These are phyloP conservation scores for Rhopilema esculentum DNA, from an alignment of 30 jellyfish, hydroid and myxozoan genomes.

Conservation along the genomic window DNA sequence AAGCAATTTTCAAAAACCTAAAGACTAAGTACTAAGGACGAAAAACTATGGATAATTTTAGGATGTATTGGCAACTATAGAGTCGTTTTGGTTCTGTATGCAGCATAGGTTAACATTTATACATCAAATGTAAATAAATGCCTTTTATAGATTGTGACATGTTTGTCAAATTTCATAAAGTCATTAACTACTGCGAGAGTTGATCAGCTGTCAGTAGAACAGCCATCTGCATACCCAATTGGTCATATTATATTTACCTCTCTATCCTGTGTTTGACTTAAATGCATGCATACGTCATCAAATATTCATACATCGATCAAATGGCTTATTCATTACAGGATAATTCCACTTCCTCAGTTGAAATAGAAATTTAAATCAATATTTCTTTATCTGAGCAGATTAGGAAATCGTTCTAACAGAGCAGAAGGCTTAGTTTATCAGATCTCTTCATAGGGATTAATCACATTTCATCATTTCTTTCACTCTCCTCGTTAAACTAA, in stretches of 20 bases:
- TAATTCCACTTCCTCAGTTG: conserved; percentile 37
- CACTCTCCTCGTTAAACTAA: not conserved
- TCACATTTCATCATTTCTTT: not conserved
- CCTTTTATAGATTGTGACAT: no score
- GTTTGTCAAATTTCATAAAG: not conserved
- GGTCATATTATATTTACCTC: conserved; percentile 5
- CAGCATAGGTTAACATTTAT: no score
- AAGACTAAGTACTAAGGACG: no score
- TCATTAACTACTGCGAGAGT: not conserved
- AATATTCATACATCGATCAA: conserved; percentile 42
- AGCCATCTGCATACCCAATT: not conserved
- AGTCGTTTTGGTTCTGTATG: no score
- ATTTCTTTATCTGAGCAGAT: conserved; percentile 35
- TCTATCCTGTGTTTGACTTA: conserved; percentile 33
- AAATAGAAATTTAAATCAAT: conserved; percentile 22
- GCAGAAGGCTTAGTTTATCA: conserved; percentile 3
- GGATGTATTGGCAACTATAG: no score
- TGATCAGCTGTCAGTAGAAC: not conserved
- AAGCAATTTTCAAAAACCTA: no score
- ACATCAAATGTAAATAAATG: no score
- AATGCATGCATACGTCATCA: not conserved
- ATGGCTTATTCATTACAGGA: conserved; percentile 26
- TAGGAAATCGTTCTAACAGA: conserved; percentile 38
- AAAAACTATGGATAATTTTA: no score
- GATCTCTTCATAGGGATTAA: not conserved